Percentiles rank a stretch among this genome's conserved stretches.
Conservation (phyloP, 2,113 vertebrate species). For the Emydocephalus ijimae region DNA sequence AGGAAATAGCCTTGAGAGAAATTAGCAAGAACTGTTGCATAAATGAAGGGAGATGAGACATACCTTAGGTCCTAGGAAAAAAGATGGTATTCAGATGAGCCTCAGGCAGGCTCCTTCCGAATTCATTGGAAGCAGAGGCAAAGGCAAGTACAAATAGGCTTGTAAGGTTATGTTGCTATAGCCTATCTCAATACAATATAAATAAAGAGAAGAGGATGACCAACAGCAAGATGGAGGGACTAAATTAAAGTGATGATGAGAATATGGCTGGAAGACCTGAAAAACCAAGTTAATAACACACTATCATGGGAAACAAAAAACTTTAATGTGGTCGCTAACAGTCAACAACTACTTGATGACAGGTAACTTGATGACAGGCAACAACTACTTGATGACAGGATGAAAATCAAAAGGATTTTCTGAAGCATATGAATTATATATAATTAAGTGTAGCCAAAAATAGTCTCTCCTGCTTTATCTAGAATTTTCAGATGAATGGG, state of each 20-base stretch:
- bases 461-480: background rate
- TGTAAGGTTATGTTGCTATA: background rate
- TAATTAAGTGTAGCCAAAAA: background rate
- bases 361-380: background rate
- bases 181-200: background rate
- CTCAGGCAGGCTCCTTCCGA: background rate
- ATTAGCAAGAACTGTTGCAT: background rate
- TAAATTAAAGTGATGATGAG: background rate
- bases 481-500: background rate
- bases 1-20: background rate
- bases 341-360: background rate
- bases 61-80: background rate
- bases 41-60: background rate
- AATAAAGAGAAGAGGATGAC: background rate
- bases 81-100: background rate
- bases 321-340: background rate
- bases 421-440: background rate
- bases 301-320: background rate
- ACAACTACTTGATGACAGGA: background rate
- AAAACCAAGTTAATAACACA: background rate
- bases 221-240: background rate
- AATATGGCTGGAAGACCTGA: background rate
- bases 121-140: background rate
- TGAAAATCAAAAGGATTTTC: background rate
- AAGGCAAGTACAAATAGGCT: background rate